Evolutionary conservation across 2,113 vertebrate genomes (phyloP), one percentile per base, ranked within the genome.

Genomic region (Pica pica): DNA sequence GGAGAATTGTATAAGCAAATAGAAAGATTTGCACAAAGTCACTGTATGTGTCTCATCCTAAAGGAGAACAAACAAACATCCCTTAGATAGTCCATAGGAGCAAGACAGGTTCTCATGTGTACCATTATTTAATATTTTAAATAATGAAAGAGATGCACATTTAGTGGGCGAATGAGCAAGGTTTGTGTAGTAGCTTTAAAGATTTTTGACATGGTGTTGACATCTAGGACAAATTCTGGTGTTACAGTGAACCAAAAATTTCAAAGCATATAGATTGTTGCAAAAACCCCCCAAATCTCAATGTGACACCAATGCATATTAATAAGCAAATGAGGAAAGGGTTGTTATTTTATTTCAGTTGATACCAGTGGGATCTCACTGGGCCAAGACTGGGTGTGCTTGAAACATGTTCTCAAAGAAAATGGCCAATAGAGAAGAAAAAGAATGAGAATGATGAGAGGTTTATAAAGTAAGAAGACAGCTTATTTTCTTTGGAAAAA

Each of bases 401-500:
- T 80, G 74, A 88, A 64, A 79, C 3, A 3, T 35, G 9, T 35
- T 87, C 56, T 89, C 67, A 70, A 67, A 76, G 35, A 30, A 77
- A 83, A 76, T 14, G 26, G 39, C 33, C 73, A 44, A 70, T 2
- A 60, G 26, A 67, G 9, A 69, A 88, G 44, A 53, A 74, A 73
- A 87, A 47, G 16, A 60, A 28, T 44, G 22, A 80, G 49, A 91
- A 73, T 50, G 18, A 76, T 21, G 30, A 88, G 37, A 90, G 4
- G 22, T 79, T 93, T 69, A 76, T 55, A 90, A 87, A 73, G 16
- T 21, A 84, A 91, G 64, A 78, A 1, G 23, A 50, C 13, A 50
- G 81, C 42, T 93, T 78, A 89, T 84, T 96, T 96, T 87, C 46
- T 89, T 94, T 70, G 56, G 87, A 83, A 87, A 55, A 57, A 75